These are phyloP conservation scores for Cuniculus paca DNA, from an alignment of 2,797 vertebrate species.

Conservation along the genomic window DNA sequence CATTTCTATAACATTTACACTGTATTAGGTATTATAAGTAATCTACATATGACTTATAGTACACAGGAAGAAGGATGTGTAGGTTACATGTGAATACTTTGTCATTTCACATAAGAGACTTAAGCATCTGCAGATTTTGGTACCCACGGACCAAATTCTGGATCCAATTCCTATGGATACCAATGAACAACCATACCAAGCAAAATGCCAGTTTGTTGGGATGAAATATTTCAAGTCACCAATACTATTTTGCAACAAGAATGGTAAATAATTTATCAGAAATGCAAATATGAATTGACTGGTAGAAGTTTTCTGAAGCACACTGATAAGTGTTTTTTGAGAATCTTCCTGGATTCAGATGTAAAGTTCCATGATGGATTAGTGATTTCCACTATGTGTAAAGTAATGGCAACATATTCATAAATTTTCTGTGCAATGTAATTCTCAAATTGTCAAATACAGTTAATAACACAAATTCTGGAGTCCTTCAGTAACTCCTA, in stretches of 20 bases:
- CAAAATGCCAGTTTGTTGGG: not conserved
- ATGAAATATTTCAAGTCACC: constrained; percentile 14
- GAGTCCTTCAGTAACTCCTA: not conserved
- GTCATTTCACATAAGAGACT: not conserved
- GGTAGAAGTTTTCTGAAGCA: not conserved
- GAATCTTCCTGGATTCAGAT: not conserved
- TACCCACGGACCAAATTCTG: too few species aligned
- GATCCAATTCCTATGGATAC: not conserved
- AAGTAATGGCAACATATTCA: not conserved
- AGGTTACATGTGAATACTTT: not conserved
- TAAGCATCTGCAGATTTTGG: not conserved
- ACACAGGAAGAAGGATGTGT: not conserved
- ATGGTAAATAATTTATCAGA: not conserved
- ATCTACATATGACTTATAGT: not conserved
- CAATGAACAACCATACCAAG: not conserved
- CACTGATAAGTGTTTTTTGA: not conserved
- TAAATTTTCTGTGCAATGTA: not conserved
- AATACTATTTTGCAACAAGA: not conserved
- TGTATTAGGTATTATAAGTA: not conserved
- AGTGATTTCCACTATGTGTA: not conserved
- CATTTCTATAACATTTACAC: not conserved
- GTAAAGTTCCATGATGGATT: not conserved
- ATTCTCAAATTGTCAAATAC: not conserved
- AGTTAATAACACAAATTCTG: not conserved
- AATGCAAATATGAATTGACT: not conserved